phyloP scores from a whole-genome alignment of 2,888 invertebrate species.

The Callinectes sapidus region DNA sequence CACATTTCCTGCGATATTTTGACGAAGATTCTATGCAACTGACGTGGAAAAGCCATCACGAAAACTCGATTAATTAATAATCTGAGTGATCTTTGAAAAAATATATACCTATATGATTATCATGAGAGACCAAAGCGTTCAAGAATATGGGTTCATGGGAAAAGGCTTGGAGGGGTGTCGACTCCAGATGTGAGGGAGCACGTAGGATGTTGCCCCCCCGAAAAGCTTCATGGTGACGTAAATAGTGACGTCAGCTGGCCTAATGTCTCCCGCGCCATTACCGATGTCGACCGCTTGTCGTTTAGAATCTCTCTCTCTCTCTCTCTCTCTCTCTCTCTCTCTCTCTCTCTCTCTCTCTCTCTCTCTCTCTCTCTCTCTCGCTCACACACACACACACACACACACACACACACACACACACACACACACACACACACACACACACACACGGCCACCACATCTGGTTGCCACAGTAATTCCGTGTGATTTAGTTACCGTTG shows the following conservation, averaged over 20 bases:
- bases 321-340: too few relatives aligned
- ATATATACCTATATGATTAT: too few relatives aligned
- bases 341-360: too few relatives aligned
- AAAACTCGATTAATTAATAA: too few relatives aligned
- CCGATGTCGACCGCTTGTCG: slow-evolving; percentile 1
- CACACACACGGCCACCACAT: slow-evolving; percentile 24
- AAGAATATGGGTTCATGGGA: too few relatives aligned
- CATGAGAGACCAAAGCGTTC: too few relatives aligned
- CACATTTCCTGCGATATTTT: too few relatives aligned
- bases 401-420: slow-evolving; percentile 21
- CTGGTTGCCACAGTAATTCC: neutral
- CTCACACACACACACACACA: slow-evolving; percentile 20
- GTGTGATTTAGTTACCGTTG: neutral
- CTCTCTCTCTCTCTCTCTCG: too few relatives aligned
- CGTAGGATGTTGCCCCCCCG: neutral
- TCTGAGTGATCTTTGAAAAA: too few relatives aligned
- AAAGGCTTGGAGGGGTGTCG: neutral
- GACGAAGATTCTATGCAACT: too few relatives aligned
- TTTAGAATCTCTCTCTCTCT: too few relatives aligned
- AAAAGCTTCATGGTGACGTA: neutral
- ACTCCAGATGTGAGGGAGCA: neutral
- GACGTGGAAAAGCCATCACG: too few relatives aligned
- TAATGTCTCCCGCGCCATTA: slow-evolving; percentile 12
- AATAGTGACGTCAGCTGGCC: slow-evolving; percentile 5
- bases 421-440: slow-evolving; percentile 35